A percentile compares a stretch with the other conserved stretches of the same genome.
Conservation (phyloP, 2,113 vertebrate genomes). For the Coregonus clupeaformis region DNA sequence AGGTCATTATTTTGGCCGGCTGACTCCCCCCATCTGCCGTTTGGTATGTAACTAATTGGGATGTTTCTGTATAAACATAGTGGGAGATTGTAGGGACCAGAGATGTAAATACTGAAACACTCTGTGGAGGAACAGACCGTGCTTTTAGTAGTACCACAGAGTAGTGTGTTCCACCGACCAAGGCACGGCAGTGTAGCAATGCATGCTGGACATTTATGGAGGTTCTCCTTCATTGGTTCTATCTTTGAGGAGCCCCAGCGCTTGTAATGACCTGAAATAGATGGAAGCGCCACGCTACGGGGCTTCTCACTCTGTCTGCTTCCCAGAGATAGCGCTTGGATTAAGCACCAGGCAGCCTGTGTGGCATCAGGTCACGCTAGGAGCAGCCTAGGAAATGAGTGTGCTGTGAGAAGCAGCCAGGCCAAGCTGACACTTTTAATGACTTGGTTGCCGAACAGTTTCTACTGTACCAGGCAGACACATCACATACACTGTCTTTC, state of each 20-base stretch:
- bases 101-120: conserved; percentile 28
- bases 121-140: conserved; percentile 14
- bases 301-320: conserved; percentile 54
- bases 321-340: conserved; percentile 56
- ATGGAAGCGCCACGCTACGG: conserved; percentile 56
- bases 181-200: conserved; percentile 45
- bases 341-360: conserved; percentile 39
- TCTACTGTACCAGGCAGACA: conserved; percentile 35
- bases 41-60: conserved; percentile 33
- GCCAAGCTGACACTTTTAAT: conserved; percentile 42
- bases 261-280: conserved; percentile 62
- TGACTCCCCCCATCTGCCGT: conserved; percentile 30
- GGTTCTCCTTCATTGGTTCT: conserved; percentile 64
- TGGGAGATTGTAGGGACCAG: conserved; percentile 40
- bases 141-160: neutral
- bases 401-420: conserved; percentile 30
- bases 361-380: conserved; percentile 45
- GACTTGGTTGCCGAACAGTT: conserved; percentile 16
- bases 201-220: conserved; percentile 57
- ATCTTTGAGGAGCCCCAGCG: conserved; percentile 51
- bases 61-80: conserved; percentile 34
- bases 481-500: conserved; percentile 4
- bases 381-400: conserved; percentile 39
- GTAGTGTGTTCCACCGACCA: conserved; percentile 20
- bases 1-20: conserved; percentile 54